These are phyloP conservation scores for Micromussa lordhowensis DNA, from an alignment of 92 coral and sea anemone species.

Conservation along the genomic window DNA sequence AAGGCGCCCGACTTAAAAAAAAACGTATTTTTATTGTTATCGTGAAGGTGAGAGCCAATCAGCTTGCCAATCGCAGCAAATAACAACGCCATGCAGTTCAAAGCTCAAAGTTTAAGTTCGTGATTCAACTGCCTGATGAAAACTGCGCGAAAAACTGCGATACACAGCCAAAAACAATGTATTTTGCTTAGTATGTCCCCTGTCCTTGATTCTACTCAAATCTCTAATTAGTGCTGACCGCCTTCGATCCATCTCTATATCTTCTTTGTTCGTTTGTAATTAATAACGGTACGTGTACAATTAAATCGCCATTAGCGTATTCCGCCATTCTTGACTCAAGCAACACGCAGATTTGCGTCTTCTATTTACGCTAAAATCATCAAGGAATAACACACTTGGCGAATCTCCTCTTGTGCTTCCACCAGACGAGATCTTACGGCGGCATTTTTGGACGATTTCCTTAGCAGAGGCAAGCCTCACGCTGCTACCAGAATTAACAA, in stretches of 20 bases:
- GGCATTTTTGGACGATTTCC: slow-evolving; percentile 70
- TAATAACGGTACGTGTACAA: not conserved
- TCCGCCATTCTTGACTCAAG: slow-evolving; percentile 43
- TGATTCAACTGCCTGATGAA: not conserved
- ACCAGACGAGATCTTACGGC: slow-evolving; percentile 66
- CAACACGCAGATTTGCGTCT: slow-evolving; percentile 8
- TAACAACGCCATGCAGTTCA: too few relatives aligned
- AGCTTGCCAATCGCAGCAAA: too few relatives aligned
- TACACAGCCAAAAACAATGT: not conserved
- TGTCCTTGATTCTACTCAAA: not conserved
- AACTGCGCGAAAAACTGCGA: not conserved
- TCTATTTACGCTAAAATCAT: slow-evolving; percentile 39
- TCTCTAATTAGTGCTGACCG: not conserved
- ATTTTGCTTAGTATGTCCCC: not conserved
- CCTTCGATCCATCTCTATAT: not conserved
- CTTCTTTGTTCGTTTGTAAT: not conserved
- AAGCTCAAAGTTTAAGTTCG: not conserved
- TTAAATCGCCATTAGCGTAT: slow-evolving; percentile 43
- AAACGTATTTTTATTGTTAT: too few relatives aligned
- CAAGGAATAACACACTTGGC: slow-evolving; percentile 11
- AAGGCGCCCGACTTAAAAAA: too few relatives aligned
- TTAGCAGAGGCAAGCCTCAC: slow-evolving; percentile 44
- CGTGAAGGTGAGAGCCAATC: too few relatives aligned
- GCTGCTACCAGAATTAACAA: not conserved
- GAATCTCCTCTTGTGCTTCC: slow-evolving; percentile 25